Conservation (phyloP, 1,140 invertebrate genomes). For the Achroia grisella region DNA sequence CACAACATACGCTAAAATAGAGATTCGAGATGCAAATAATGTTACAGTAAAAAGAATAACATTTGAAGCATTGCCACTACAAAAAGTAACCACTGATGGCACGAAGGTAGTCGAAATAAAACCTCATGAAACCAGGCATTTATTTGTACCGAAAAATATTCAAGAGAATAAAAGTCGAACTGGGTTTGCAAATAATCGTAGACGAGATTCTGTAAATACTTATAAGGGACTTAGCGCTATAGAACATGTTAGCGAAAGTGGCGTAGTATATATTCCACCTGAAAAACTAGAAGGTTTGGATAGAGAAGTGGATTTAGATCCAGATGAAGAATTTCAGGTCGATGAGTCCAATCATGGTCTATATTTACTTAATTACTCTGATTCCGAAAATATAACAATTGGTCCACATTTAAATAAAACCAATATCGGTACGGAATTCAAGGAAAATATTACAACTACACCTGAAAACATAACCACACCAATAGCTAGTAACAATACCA, state of each 20-base stretch:
- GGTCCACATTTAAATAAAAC: constrained; percentile 38
- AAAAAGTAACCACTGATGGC: constrained; percentile 51
- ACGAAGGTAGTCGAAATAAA: constrained; percentile 33
- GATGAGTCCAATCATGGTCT: constrained; percentile 71
- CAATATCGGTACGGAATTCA: constrained; percentile 20
- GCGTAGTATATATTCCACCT: constrained; percentile 54
- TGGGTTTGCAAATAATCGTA: constrained; percentile 58
- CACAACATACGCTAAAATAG: constrained; percentile 63
- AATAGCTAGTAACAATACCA: constrained; percentile 12
- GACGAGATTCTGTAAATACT: constrained; percentile 40
- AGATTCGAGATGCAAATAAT: constrained; percentile 59
- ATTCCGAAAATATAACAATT: constrained; percentile 53
- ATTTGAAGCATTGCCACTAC: constrained; percentile 45
- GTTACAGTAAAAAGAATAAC: constrained; percentile 58
- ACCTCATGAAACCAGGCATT: constrained; percentile 59
- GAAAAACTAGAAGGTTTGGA: constrained; percentile 60
- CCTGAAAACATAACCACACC: constrained; percentile 24
- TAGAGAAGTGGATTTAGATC: constrained; percentile 63
- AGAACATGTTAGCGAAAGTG: constrained; percentile 39
- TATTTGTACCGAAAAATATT: constrained; percentile 54
- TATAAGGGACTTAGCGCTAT: constrained; percentile 29
- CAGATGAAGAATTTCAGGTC: constrained; percentile 71
- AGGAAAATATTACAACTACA: constrained; percentile 33
- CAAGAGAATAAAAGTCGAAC: constrained; percentile 61
- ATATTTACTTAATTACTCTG: constrained; percentile 67